Evolutionary conservation across 2,797 vertebrate species (phyloP), one percentile per base, ranked within the genome.

Genomic region (Florisuga fusca): DNA sequence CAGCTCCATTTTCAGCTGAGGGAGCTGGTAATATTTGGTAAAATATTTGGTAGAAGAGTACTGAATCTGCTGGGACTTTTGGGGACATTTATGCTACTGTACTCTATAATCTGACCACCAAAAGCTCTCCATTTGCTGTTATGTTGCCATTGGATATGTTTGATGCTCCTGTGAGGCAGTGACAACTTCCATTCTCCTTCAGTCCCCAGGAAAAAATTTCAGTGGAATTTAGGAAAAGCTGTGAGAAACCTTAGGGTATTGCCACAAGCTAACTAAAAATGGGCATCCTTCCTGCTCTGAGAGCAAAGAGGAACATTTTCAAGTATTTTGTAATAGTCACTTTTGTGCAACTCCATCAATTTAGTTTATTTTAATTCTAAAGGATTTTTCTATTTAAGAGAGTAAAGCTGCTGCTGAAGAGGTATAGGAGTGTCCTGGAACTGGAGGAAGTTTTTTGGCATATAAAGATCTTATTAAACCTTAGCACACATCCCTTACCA

Each of bases 401-500:
- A 46, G 19, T 15, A 33, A 15, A 84, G 48, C n/a, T 2, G 12
- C 63, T 78, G 67, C 36, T 95, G 5, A 14, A 55, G 58, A 87
- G n/a, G 27, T 71, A 8, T 53, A 41, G 29, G 25, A 22, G 43
- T 45, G 73, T 64, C 45, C 58, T 80, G 62, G 61, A 87, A 74
- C 3, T 53, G 33, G 93, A 93, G 95, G 90, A 95, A 95, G 51
- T 85, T 84, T 68, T 95, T 95, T 88, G 94, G 90, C 90, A 67
- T 91, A 94, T 95, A 91, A 96, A 94, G 96, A 93, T 91, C 90
- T 87, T 92, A 94, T 91, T 97, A 97, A 96, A 89, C 87, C 86
- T 92, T 74, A 96, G 84, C 86, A 95, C 92, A 95, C 93, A 96
- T 97, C 94, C 97, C 95, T 96, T 95, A 96, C 90, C 85, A 92